These are phyloP conservation scores for Sprattus sprattus DNA, from an alignment of 2,113 vertebrate species.

Conservation along the genomic window DNA sequence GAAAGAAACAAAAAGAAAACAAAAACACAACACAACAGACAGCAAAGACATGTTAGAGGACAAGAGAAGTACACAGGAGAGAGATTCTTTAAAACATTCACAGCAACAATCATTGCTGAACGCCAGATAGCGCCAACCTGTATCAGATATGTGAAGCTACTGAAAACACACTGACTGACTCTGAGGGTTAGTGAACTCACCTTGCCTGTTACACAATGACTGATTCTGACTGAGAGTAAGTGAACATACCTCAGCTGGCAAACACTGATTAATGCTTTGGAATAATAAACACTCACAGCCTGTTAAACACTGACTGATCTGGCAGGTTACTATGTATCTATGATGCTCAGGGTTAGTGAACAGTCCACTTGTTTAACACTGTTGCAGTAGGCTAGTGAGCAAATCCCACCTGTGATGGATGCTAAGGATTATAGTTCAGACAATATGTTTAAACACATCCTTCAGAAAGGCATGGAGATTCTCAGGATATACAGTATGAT, in stretches of 20 bases:
- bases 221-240: not conserved
- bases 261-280: not conserved
- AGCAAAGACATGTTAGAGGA: slow-evolving; percentile 60
- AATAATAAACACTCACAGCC: not conserved
- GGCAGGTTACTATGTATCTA: not conserved
- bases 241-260: not conserved
- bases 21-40: slow-evolving; percentile 52
- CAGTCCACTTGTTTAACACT: not conserved
- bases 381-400: not conserved
- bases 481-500: not conserved
- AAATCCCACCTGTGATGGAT: not conserved
- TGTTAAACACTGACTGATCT: not conserved
- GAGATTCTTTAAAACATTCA: slow-evolving; percentile 30
- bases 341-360: not conserved
- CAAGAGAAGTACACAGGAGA: slow-evolving; percentile 45
- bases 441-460: not conserved
- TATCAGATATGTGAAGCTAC: too few relatives aligned
- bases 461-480: not conserved
- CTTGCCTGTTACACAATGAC: not conserved
- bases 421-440: not conserved
- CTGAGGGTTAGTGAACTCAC: too few relatives aligned
- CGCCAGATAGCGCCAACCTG: too few relatives aligned
- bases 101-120: too few relatives aligned
- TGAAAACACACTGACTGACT: not conserved
- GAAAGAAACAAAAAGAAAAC: slow-evolving; percentile 66